Conservation (phyloP, 2,888 invertebrate genomes). For the Theodoxus fluviatilis region DNA sequence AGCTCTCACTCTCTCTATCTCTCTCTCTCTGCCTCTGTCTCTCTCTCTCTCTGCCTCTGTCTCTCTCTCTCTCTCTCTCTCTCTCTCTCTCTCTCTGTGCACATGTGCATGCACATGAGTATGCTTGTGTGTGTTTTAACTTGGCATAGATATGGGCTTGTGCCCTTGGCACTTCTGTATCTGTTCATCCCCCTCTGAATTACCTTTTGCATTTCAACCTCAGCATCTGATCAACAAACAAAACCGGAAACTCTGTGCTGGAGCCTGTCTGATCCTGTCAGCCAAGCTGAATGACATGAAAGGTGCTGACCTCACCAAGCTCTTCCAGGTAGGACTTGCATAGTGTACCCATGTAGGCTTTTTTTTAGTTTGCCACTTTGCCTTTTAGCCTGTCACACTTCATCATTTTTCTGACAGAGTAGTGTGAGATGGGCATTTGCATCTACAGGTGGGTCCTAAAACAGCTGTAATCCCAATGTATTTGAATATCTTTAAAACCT, state of each 20-base stretch:
- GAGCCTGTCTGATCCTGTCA: slow-evolving; percentile 89
- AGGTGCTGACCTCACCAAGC: slow-evolving; percentile 82
- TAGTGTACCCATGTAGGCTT: not conserved
- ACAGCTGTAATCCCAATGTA: not conserved
- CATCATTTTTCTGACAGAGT: not conserved
- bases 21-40: no score
- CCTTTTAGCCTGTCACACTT: not conserved
- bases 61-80: no score
- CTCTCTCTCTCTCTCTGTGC: no score
- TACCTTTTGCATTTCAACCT: no score
- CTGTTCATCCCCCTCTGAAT: no score
- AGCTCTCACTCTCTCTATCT: no score
- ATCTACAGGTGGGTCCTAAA: not conserved
- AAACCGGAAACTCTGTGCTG: slow-evolving; percentile 94
- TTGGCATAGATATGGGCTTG: no score
- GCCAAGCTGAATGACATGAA: slow-evolving; percentile 97
- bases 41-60: no score
- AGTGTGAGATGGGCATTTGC: not conserved
- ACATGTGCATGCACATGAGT: no score
- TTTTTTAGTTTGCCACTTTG: not conserved
- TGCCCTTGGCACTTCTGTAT: no score
- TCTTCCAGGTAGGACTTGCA: slow-evolving; percentile 82
- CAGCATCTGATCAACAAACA: slow-evolving; percentile 86
- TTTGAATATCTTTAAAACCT: not conserved
- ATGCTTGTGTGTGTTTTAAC: no score